Percentiles rank a stretch among this genome's conserved stretches.
These are phyloP conservation scores for Athetis lepigone DNA, from an alignment of 2,888 invertebrate species.

Conservation along the genomic window DNA sequence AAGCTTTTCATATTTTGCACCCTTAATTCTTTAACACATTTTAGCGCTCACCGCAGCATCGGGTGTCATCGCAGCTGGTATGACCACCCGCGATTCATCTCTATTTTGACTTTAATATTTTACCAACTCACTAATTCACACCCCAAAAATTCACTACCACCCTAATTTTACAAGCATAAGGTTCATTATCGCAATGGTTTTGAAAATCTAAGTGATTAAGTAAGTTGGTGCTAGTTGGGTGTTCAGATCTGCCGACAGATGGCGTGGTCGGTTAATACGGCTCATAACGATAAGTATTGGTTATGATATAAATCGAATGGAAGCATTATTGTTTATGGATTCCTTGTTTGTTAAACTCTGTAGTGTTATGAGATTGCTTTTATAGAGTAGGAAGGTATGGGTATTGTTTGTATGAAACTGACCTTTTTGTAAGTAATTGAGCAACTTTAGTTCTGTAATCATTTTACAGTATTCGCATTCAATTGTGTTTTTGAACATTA, in stretches of 20 bases:
- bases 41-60: constrained; percentile 52
- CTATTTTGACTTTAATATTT: constrained; percentile 78
- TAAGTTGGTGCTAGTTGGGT: constrained; percentile 57
- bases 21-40: constrained; percentile 15
- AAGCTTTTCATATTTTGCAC: no score
- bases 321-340: constrained; percentile 73
- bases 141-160: neutral
- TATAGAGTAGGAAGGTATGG: constrained; percentile 9
- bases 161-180: constrained; percentile 29
- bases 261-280: constrained; percentile 82
- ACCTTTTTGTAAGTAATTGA: neutral
- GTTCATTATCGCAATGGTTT: constrained; percentile 58
- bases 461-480: neutral
- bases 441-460: neutral
- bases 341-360: constrained; percentile 77
- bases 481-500: neutral
- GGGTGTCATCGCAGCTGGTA: constrained; percentile 80
- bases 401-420: constrained; percentile 10
- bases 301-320: constrained; percentile 75
- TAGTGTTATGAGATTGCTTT: constrained; percentile 50
- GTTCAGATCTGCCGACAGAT: constrained; percentile 80
- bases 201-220: neutral
- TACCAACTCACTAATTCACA: constrained; percentile 46
- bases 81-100: constrained; percentile 85
- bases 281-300: constrained; percentile 73